These are phyloP conservation scores for Eulemur mongoz DNA, from an alignment of 2,797 vertebrate species.

Conservation along the genomic window DNA sequence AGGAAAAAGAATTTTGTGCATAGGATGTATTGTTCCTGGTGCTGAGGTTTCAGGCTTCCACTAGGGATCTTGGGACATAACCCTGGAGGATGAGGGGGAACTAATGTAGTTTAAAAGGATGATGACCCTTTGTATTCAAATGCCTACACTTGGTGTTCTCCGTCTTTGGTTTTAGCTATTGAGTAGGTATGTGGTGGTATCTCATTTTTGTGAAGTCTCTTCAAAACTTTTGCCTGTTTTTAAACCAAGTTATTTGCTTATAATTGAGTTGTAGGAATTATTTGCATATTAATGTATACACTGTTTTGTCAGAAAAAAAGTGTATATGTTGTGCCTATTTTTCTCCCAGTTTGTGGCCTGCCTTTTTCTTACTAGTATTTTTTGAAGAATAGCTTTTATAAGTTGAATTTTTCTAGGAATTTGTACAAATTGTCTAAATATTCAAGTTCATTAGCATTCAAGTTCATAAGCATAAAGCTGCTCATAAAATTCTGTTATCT, in stretches of 20 bases:
- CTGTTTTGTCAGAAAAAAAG: not conserved
- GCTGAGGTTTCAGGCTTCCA: not conserved
- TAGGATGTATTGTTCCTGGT: not conserved
- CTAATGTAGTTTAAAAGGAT: not conserved
- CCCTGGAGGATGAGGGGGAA: not conserved
- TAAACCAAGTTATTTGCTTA: not conserved
- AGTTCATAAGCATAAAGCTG: not conserved
- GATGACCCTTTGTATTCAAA: not conserved
- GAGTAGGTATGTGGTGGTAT: not conserved
- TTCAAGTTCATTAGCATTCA: not conserved
- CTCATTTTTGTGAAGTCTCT: not conserved
- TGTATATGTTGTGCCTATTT: not conserved
- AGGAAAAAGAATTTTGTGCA: not conserved
- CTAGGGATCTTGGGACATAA: not conserved
- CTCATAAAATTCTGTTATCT: not conserved
- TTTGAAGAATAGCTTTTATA: conserved; percentile 20
- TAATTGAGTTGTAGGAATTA: not conserved
- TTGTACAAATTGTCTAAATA: not conserved
- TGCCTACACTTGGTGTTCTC: not conserved
- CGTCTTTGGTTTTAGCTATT: not conserved
- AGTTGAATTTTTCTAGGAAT: conserved; percentile 30
- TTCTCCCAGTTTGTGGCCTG: not conserved
- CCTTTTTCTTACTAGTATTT: not conserved
- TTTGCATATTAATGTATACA: not conserved
- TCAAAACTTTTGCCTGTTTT: not conserved